phyloP scores from a whole-genome alignment of 2,113 vertebrate genomes.

The Rhinichthys klamathensis region DNA sequence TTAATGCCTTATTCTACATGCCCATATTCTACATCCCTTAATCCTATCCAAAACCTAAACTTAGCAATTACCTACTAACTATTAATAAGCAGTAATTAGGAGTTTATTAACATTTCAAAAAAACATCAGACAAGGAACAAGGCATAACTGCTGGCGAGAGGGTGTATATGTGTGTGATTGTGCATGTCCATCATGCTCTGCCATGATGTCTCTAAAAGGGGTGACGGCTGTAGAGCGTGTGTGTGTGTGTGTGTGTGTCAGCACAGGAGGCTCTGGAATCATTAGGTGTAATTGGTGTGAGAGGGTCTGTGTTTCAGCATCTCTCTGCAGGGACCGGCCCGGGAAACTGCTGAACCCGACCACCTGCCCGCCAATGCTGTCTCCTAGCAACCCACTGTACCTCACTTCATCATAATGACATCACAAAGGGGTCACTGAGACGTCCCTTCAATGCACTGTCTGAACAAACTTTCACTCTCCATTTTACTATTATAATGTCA shows the following conservation, averaged over 20 bases:
- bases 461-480: neutral
- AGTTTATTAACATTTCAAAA: constrained; percentile 9
- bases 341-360: neutral
- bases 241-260: constrained; percentile 24
- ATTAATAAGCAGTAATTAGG: no score
- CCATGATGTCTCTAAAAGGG: constrained; percentile 4
- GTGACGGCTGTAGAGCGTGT: neutral
- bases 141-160: neutral
- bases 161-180: neutral
- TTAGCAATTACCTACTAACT: no score
- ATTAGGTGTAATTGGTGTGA: constrained; percentile 50
- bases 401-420: constrained; percentile 4
- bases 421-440: neutral
- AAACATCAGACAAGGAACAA: neutral
- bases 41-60: no score
- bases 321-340: neutral
- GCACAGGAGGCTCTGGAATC: neutral
- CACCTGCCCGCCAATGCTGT: neutral
- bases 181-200: neutral
- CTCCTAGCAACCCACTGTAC: constrained; percentile 42
- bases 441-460: neutral
- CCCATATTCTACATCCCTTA: no score
- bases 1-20: no score
- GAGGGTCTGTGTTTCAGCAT: constrained; percentile 8
- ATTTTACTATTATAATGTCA: neutral